phyloP scores from a whole-genome alignment of 1,140 invertebrate species.

The Drosophila tropicalis region DNA sequence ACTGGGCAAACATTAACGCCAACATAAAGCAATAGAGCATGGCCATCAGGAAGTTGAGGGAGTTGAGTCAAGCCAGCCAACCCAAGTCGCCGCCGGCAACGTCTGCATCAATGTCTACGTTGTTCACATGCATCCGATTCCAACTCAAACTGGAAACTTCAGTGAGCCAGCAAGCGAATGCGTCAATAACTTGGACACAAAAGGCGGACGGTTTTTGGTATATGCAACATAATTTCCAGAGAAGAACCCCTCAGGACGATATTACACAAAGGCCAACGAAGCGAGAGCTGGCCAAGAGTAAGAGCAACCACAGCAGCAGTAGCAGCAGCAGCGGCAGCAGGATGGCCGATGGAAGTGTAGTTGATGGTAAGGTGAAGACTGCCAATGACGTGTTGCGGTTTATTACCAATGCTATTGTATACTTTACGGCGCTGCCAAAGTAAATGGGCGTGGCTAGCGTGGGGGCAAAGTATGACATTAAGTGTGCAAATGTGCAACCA shows the following conservation, averaged over 20 bases:
- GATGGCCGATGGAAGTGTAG: not conserved
- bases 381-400: slow-evolving; percentile 70
- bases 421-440: slow-evolving; percentile 66
- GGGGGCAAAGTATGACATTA: slow-evolving; percentile 53
- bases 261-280: slow-evolving; percentile 41
- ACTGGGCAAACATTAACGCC: slow-evolving; percentile 59
- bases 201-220: slow-evolving; percentile 31
- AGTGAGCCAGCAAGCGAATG: slow-evolving; percentile 43
- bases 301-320: slow-evolving; percentile 30
- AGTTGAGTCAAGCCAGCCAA: slow-evolving; percentile 19
- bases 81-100: slow-evolving; percentile 19
- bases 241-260: slow-evolving; percentile 25
- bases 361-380: slow-evolving; percentile 1
- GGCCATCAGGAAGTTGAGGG: slow-evolving; percentile 54
- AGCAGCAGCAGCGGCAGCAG: not conserved
- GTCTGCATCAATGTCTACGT: slow-evolving; percentile 33
- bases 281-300: slow-evolving; percentile 27
- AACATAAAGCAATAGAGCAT: slow-evolving; percentile 34
- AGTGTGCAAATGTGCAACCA: slow-evolving; percentile 58
- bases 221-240: slow-evolving; percentile 56
- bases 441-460: slow-evolving; percentile 53
- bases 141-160: slow-evolving; percentile 33
- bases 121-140: slow-evolving; percentile 38
- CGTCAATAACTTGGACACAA: slow-evolving; percentile 64
- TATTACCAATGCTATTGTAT: slow-evolving; percentile 71